Evolutionary conservation across 2,113 vertebrate species (phyloP), one percentile per base, ranked within the genome.

Genomic region (Gopherus flavomarginatus): DNA sequence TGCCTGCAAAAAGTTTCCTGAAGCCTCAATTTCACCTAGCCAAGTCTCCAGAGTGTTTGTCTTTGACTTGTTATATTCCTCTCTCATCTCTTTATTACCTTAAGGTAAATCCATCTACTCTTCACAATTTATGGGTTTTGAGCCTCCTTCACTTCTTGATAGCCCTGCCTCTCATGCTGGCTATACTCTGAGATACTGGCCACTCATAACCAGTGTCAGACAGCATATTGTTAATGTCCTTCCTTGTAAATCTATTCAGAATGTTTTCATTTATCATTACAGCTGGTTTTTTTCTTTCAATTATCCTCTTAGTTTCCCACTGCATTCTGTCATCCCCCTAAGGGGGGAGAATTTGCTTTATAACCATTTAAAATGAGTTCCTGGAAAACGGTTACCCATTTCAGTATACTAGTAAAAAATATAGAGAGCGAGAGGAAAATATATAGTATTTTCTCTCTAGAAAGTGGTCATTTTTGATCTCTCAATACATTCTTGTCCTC

Each of bases 1-100:
- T 93, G 13, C 56, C 53, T 47, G 62, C 82, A 97, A 62, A 77
- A 80, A n/a, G 56, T 83, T 96, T 86, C 90, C 85, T 87, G 57
- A 89, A 94, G 94, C 9, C 29, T 92, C 49, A 47, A 2, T 29
- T 24, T 31, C 69, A 38, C 13, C 87, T 94, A 89, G 42, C 92
- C 24, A 90, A 59, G 22, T 85, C 35, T 17, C 1, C 56, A 0
- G 11, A 54, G 65, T 92, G 21, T 65, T 57, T 77, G 90, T 89
- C 17, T 6, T 2, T 89, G 47, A 53, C 8, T 59, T 78, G 62
- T 1, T 92, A 47, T 14, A 44, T 2, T 17, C 14, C 8, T 35
- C 1, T 1, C 77, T 81, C 88, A 78, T 26, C 8, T 72, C 26
- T 80, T 44, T 44, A 44, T 24, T 94, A n/a, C 77, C 87, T 26